phyloP scores from a whole-genome alignment of 2,888 invertebrate genomes.

The Hirtodrosophila cameraria region DNA sequence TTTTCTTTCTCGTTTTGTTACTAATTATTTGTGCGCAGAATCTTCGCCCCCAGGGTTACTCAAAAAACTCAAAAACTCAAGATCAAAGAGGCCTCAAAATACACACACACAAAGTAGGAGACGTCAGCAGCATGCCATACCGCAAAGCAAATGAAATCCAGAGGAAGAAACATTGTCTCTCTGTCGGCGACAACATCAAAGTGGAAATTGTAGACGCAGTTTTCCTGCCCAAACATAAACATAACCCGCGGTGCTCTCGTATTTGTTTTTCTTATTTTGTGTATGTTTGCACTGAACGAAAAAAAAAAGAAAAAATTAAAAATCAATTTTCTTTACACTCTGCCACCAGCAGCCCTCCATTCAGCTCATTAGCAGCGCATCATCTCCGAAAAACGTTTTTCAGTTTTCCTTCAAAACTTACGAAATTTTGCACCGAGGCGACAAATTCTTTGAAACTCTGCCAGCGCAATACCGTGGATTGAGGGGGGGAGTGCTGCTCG shows the following conservation, averaged over 20 bases:
- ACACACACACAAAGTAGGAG: conserved; percentile 35
- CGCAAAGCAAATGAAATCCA: conserved; percentile 42
- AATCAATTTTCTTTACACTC: conserved; percentile 68
- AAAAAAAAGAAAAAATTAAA: conserved; percentile 73
- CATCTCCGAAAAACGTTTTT: conserved; percentile 38
- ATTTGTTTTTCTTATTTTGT: conserved; percentile 45
- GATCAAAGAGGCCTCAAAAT: conserved; percentile 63
- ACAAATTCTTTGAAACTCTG: conserved; percentile 67
- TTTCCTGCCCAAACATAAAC: conserved; percentile 77
- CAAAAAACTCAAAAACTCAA: too few relatives aligned
- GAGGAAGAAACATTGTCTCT: conserved; percentile 63
- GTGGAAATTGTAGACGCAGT: conserved; percentile 73
- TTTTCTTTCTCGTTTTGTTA: conserved; percentile 47
- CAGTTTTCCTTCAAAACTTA: conserved; percentile 50
- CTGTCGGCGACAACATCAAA: conserved; percentile 64
- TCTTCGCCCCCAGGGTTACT: conserved; percentile 10
- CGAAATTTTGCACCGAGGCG: conserved; percentile 74
- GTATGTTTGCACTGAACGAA: conserved; percentile 19
- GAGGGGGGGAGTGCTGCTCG: neutral
- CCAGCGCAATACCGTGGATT: conserved; percentile 20
- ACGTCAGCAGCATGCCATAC: conserved; percentile 48
- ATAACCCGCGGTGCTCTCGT: conserved; percentile 31
- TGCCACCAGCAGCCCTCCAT: neutral
- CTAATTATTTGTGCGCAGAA: conserved; percentile 53
- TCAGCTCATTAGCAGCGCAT: conserved; percentile 66